phyloP scores from a whole-genome alignment of 2,113 vertebrate species.

The Ophiodon elongatus region DNA sequence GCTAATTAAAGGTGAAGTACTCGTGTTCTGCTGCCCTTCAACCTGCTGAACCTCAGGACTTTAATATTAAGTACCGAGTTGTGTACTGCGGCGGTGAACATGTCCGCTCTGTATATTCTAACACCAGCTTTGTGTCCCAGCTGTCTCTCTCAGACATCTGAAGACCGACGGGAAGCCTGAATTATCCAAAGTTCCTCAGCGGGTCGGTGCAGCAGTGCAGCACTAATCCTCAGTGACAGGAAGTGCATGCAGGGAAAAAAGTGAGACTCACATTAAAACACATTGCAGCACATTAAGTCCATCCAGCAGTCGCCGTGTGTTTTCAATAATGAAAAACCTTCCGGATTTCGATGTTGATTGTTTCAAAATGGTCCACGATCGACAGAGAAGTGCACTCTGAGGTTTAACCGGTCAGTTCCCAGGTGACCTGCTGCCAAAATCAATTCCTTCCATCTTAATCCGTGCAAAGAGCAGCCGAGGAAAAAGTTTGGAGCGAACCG shows the following conservation, averaged over 20 bases:
- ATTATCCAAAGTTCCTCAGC: constrained; percentile 34
- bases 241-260: constrained; percentile 18
- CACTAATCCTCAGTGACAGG: constrained; percentile 53
- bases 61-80: neutral
- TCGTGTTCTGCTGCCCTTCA: neutral
- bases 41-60: neutral
- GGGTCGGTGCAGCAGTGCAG: constrained; percentile 19
- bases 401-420: constrained; percentile 5
- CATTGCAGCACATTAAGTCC: constrained; percentile 8
- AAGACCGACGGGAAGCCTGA: constrained; percentile 23
- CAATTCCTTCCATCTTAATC: neutral
- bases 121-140: neutral
- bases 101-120: neutral
- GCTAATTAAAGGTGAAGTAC: neutral
- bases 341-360: neutral
- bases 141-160: constrained; percentile 23
- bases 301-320: neutral
- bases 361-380: neutral
- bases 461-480: neutral
- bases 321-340: constrained; percentile 23
- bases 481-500: neutral
- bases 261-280: neutral
- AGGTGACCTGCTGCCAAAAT: constrained; percentile 5
- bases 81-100: neutral
- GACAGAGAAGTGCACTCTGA: neutral